phyloP scores from a whole-genome alignment of 2,113 vertebrate species.

The Proteles cristata region DNA sequence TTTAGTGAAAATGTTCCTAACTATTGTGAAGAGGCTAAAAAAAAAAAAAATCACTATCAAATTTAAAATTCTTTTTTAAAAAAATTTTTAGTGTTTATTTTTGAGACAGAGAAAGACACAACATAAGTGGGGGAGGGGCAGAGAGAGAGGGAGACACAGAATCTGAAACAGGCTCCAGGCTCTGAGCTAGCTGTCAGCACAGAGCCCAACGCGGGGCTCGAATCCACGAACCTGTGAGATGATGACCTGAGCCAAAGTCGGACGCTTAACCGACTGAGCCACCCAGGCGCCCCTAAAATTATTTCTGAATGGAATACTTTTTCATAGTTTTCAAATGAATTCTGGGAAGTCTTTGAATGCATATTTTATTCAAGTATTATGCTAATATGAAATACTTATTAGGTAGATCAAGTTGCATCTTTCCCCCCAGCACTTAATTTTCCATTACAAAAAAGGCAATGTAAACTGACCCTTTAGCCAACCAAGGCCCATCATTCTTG shows the following conservation, averaged over 20 bases:
- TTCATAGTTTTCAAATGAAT: constrained; percentile 29
- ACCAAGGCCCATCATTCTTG: not conserved
- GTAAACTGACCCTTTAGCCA: not conserved
- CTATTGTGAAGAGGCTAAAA: not conserved
- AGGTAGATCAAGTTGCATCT: not conserved
- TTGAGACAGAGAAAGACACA: too few species aligned
- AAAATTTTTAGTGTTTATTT: too few species aligned
- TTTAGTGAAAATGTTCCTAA: not conserved
- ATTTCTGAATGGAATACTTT: constrained; percentile 52
- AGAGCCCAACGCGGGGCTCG: too few species aligned
- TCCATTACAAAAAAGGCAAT: not conserved
- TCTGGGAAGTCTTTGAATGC: not conserved
- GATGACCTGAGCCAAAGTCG: too few species aligned
- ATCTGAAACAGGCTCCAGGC: too few species aligned
- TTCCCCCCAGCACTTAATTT: not conserved
- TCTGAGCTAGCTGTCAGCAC: too few species aligned
- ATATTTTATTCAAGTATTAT: not conserved
- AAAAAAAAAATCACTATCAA: not conserved
- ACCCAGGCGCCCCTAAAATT: not conserved
- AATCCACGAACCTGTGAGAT: too few species aligned
- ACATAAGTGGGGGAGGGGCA: too few species aligned
- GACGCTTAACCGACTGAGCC: too few species aligned
- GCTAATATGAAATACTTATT: not conserved
- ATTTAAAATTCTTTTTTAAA: not conserved
- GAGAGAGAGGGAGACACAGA: too few species aligned